Conservation (phyloP, 2,113 vertebrate species). For the Pavo muticus region DNA sequence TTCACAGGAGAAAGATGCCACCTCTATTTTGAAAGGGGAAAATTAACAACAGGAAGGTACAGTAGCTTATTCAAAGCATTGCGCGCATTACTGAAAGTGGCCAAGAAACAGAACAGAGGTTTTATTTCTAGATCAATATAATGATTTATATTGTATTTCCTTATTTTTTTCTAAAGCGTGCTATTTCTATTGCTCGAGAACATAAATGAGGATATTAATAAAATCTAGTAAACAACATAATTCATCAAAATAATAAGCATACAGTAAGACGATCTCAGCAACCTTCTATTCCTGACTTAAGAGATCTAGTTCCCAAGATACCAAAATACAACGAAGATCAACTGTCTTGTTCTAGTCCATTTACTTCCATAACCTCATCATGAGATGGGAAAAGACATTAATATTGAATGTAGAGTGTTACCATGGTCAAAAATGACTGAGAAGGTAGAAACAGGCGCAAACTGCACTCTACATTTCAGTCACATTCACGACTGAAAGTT, state of each 20-base stretch:
- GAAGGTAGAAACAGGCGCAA: neutral
- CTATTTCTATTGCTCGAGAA: neutral
- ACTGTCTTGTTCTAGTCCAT: neutral
- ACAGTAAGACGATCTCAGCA: neutral
- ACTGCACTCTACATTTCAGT: neutral
- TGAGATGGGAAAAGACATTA: neutral
- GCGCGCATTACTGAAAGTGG: neutral
- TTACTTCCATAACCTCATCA: neutral
- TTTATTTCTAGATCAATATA: neutral
- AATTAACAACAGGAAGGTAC: neutral
- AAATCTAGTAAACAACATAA: neutral
- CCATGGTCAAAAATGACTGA: neutral
- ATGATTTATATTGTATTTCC: neutral
- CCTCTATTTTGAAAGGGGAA: neutral
- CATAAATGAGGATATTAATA: neutral
- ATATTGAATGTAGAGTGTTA: neutral
- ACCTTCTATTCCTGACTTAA: neutral
- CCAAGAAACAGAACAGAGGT: neutral
- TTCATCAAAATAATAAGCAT: neutral
- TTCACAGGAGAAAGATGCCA: neutral
- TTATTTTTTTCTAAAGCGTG: neutral
- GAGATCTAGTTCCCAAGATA: neutral
- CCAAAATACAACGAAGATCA: neutral
- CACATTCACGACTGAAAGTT: neutral
- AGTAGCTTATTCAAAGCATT: neutral